Conservation (phyloP, 2,113 vertebrate species). For the Cheirogaleus medius region DNA sequence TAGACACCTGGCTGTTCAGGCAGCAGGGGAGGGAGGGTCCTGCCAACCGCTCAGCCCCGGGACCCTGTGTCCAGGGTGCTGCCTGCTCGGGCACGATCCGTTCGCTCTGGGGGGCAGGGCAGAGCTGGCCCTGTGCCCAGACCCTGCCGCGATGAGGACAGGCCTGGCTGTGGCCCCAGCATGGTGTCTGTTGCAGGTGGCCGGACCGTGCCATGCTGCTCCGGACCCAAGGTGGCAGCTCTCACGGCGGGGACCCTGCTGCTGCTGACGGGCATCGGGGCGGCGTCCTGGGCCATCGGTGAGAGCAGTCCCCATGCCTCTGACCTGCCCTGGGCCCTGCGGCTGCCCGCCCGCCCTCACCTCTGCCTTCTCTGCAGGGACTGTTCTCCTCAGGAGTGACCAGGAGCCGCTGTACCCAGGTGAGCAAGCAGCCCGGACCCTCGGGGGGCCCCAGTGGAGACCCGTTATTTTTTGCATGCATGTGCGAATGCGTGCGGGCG, state of each 20-base stretch:
- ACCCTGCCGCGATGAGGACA: background rate
- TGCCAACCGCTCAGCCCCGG: background rate
- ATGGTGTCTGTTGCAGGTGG: slow-evolving; percentile 73
- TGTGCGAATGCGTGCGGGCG: rapidly evolving
- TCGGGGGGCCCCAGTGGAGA: background rate
- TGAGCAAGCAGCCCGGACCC: slow-evolving; percentile 43
- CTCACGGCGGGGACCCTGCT: slow-evolving; percentile 63
- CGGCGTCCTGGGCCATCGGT: slow-evolving; percentile 78
- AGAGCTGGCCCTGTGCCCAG: background rate
- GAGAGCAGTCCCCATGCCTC: slow-evolving; percentile 9
- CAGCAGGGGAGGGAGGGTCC: background rate
- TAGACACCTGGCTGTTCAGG: background rate
- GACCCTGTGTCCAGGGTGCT: background rate
- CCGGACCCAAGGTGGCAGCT: slow-evolving; percentile 73
- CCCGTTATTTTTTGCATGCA: background rate
- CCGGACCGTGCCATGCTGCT: slow-evolving; percentile 59
- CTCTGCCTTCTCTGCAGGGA: slow-evolving; percentile 72
- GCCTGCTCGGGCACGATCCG: background rate
- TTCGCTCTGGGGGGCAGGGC: background rate
- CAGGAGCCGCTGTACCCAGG: slow-evolving; percentile 75
- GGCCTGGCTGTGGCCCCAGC: background rate
- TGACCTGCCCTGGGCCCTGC: background rate
- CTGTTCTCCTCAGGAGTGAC: slow-evolving; percentile 65
- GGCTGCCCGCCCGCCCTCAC: background rate
- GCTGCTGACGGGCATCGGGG: slow-evolving; percentile 75